These are phyloP conservation scores for Drosophila prosaltans DNA, from an alignment of 1,140 invertebrate genomes.

Conservation along the genomic window DNA sequence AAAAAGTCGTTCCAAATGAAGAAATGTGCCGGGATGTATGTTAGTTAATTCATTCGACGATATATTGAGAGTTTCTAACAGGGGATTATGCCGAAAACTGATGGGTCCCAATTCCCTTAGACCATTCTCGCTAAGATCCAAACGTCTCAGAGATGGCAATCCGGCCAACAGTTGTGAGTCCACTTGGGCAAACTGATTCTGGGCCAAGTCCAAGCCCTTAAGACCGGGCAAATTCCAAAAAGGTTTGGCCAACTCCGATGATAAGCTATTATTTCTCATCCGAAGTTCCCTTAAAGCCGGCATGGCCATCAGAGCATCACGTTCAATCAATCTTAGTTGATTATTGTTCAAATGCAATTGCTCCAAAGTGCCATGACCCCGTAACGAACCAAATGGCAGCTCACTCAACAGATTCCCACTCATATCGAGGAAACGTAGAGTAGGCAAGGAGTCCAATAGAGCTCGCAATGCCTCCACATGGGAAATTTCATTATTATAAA, in stretches of 20 bases:
- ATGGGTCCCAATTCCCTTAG: constrained; percentile 88
- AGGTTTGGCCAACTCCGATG: constrained; percentile 86
- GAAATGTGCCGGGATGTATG: constrained; percentile 89
- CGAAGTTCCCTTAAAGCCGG: constrained; percentile 91
- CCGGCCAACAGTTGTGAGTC: constrained; percentile 89
- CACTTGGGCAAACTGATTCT: constrained; percentile 89
- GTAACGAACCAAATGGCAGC: constrained; percentile 89
- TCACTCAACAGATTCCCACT: constrained; percentile 90
- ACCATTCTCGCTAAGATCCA: constrained; percentile 92
- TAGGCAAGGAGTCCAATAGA: constrained; percentile 89
- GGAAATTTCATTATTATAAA: constrained; percentile 90
- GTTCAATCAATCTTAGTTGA: constrained; percentile 88
- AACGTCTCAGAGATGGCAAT: constrained; percentile 88
- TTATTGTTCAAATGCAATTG: constrained; percentile 92
- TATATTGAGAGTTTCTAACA: constrained; percentile 91
- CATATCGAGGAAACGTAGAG: constrained; percentile 89
- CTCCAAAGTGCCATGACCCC: constrained; percentile 91
- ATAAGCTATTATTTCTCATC: constrained; percentile 90
- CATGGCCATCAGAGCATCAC: constrained; percentile 91
- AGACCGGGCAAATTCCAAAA: constrained; percentile 92
- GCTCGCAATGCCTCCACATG: constrained; percentile 88
- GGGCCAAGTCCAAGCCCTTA: constrained; percentile 91
- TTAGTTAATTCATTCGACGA: constrained; percentile 88
- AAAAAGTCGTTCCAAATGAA: constrained; percentile 88
- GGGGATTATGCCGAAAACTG: constrained; percentile 88